phyloP scores from a whole-genome alignment of 2,113 vertebrate species.

The Athene cunicularia region DNA sequence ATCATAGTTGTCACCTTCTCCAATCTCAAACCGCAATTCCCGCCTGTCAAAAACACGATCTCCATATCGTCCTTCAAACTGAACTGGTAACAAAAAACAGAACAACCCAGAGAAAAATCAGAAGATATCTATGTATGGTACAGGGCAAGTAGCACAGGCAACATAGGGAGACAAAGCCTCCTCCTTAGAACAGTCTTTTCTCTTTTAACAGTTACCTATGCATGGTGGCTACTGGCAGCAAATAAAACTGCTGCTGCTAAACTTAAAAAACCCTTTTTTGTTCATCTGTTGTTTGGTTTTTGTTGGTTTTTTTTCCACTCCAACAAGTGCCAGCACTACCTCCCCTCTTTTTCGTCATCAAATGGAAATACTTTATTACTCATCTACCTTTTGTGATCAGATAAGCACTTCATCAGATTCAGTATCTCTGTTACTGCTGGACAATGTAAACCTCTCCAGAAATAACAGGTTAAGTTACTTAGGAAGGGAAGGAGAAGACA shows the following conservation, averaged over 20 bases:
- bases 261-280: not conserved
- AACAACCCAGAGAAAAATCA: not conserved
- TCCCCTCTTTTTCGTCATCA: not conserved
- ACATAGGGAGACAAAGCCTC: not conserved
- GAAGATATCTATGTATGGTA: not conserved
- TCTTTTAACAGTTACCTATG: not conserved
- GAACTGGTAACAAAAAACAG: slow-evolving; percentile 74
- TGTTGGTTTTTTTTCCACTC: too few species aligned
- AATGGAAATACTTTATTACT: not conserved
- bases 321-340: not conserved
- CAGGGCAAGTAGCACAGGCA: not conserved
- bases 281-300: not conserved
- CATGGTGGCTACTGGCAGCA: not conserved
- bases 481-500: not conserved
- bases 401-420: not conserved
- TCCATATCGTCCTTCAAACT: slow-evolving; percentile 80
- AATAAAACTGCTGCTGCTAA: not conserved
- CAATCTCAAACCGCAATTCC: slow-evolving; percentile 90
- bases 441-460: not conserved
- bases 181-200: not conserved
- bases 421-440: not conserved
- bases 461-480: not conserved
- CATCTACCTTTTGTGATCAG: not conserved
- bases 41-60: slow-evolving; percentile 86
- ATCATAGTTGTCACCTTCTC: slow-evolving; percentile 86